Evolutionary conservation across 2,797 vertebrate species (phyloP).

Genomic region (Neomorphus geoffroyi): DNA sequence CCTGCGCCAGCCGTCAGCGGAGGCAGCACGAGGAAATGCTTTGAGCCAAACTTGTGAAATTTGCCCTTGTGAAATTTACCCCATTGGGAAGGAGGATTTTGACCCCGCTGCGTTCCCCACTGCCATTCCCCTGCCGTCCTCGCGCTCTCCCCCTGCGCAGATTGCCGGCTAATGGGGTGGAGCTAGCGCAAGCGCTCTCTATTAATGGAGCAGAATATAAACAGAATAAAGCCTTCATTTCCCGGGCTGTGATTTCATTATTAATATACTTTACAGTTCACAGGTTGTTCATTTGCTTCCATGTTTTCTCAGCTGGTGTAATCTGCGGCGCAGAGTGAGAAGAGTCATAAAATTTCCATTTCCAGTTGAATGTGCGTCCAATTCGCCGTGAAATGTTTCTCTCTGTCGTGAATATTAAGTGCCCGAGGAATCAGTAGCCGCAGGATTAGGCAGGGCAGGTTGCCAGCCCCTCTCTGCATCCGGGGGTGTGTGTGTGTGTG

Average conservation of each 20-base stretch:
- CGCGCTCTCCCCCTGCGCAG: background rate
- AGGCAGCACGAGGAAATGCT: background rate
- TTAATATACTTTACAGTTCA: conserved; percentile 86
- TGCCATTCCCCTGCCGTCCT: background rate
- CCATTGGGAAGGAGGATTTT: background rate
- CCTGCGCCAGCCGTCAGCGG: accelerated
- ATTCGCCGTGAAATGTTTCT: conserved; percentile 84
- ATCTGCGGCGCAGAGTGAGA: conserved; percentile 76
- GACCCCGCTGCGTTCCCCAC: background rate
- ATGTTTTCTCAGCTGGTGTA: conserved; percentile 82
- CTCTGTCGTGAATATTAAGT: conserved; percentile 82
- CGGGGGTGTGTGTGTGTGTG: too few relatives aligned
- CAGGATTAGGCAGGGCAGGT: conserved; percentile 60
- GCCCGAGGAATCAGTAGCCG: conserved; percentile 47
- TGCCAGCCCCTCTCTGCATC: background rate
- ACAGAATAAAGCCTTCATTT: conserved; percentile 84
- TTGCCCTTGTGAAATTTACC: background rate
- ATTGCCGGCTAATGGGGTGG: conserved; percentile 79
- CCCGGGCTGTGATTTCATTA: conserved; percentile 81
- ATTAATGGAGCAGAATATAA: conserved; percentile 84
- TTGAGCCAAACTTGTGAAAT: background rate
- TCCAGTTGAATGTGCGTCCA: conserved; percentile 82
- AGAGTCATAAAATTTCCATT: conserved; percentile 84
- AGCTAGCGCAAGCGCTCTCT: conserved; percentile 72
- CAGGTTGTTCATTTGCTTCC: conserved; percentile 78